A percentile compares a stretch with the other conserved stretches of the same genome.
phyloP scores from a whole-genome alignment of 2,888 invertebrate genomes.

The Nebria salina region DNA sequence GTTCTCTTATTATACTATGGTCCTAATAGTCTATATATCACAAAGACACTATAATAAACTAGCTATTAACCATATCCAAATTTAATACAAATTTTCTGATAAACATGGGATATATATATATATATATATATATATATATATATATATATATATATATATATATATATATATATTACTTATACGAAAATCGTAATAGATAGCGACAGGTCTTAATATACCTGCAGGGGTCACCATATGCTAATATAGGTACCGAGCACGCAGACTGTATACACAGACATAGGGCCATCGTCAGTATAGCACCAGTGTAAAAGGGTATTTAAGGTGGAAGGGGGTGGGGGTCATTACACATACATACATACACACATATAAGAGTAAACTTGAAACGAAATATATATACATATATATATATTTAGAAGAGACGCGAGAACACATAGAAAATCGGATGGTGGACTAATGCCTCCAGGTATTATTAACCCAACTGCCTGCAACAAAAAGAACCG shows the following conservation, averaged over 20 bases:
- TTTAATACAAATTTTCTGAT: too few relatives aligned
- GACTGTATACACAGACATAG: slow-evolving; percentile 54
- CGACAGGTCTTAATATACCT: slow-evolving; percentile 10
- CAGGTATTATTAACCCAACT: slow-evolving; percentile 59
- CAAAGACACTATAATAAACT: too few relatives aligned
- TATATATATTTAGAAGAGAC: neutral
- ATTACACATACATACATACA: neutral
- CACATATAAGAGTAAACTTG: slow-evolving; percentile 54
- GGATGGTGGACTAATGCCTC: slow-evolving; percentile 55
- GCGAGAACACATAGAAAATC: slow-evolving; percentile 48
- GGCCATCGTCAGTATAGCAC: slow-evolving; percentile 36
- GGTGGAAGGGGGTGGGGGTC: neutral
- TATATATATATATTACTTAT: neutral
- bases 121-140: neutral
- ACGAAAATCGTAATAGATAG: neutral
- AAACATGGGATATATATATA: neutral
- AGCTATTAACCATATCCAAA: too few relatives aligned
- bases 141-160: too few relatives aligned
- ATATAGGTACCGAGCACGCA: slow-evolving; percentile 31
- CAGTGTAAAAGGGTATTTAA: slow-evolving; percentile 10
- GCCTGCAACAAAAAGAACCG: slow-evolving; percentile 57
- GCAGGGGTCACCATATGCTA: slow-evolving; percentile 30
- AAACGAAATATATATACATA: slow-evolving; percentile 52
- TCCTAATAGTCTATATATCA: too few relatives aligned
- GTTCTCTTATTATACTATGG: too few relatives aligned